Conservation (phyloP, 2,797 vertebrate genomes). For the Clamator glandarius region DNA sequence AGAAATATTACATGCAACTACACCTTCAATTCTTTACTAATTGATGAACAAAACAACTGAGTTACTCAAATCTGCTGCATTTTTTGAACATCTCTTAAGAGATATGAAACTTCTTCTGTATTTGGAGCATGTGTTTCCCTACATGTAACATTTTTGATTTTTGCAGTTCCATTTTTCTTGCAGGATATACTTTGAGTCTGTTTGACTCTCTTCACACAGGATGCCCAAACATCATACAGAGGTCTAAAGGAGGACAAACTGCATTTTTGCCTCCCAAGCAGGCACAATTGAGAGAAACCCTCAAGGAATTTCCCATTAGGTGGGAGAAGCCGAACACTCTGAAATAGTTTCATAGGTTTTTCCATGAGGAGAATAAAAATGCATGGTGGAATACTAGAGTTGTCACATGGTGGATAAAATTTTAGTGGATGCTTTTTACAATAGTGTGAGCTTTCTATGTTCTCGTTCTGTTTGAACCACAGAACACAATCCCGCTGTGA, state of each 20-base stretch:
- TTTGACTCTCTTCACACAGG: neutral
- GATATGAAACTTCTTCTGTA: neutral
- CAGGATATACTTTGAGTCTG: neutral
- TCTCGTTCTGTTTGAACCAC: neutral
- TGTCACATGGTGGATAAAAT: neutral
- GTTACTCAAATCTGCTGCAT: neutral
- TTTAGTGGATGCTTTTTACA: neutral
- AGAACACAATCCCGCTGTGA: fast-evolving
- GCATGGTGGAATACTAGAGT: neutral
- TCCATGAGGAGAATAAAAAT: neutral
- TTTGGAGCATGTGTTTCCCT: neutral
- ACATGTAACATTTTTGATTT: neutral
- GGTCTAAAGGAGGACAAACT: neutral
- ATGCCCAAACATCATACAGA: neutral
- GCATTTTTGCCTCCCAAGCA: neutral
- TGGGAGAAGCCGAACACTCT: neutral
- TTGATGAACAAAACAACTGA: neutral
- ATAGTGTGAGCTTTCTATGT: fast-evolving
- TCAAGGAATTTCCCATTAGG: neutral
- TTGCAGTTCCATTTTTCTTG: neutral
- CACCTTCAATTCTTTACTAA: neutral
- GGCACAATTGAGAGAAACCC: neutral
- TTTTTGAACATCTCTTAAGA: neutral
- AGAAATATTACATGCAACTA: neutral
- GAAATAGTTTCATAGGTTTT: neutral